A percentile compares a stretch with the other conserved stretches of the same genome.
phyloP scores from a whole-genome alignment of 2,888 invertebrate genomes.

The Pyrrhosoma nymphula region DNA sequence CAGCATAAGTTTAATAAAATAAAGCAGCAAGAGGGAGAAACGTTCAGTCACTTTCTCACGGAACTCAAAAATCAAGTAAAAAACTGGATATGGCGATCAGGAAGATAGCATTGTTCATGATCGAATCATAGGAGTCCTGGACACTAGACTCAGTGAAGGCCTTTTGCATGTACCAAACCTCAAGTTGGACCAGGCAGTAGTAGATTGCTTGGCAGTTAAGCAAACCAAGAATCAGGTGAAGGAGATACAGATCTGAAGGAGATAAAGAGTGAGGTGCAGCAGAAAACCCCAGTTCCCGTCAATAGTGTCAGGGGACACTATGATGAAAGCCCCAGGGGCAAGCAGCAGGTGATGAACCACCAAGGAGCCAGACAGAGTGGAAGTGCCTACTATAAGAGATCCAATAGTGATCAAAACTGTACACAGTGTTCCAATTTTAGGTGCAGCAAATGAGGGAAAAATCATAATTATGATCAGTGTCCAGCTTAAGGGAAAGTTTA shows the following conservation, averaged over 20 bases:
- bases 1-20: conserved; percentile 72
- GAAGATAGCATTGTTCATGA: conserved; percentile 73
- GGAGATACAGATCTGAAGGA: conserved; percentile 68
- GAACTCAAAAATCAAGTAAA: conserved; percentile 73
- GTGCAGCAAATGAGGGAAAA: neutral
- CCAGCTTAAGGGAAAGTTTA: conserved; percentile 70
- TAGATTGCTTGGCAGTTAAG: conserved; percentile 72
- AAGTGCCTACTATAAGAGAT: neutral
- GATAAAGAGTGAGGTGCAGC: neutral
- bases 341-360: neutral
- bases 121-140: conserved; percentile 72
- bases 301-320: neutral
- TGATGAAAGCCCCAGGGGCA: neutral
- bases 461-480: conserved; percentile 43
- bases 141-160: conserved; percentile 71
- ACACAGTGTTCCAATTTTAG: neutral
- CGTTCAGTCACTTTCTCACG: conserved; percentile 73
- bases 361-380: neutral
- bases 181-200: conserved; percentile 71
- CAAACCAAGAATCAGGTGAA: conserved; percentile 71
- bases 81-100: conserved; percentile 72
- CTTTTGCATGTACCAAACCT: conserved; percentile 72
- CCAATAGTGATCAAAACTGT: neutral
- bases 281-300: no score
- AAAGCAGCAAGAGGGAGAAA: conserved; percentile 73